These are phyloP conservation scores for Platycnemis pennipes DNA, from an alignment of 2,888 invertebrate genomes.

Conservation along the genomic window DNA sequence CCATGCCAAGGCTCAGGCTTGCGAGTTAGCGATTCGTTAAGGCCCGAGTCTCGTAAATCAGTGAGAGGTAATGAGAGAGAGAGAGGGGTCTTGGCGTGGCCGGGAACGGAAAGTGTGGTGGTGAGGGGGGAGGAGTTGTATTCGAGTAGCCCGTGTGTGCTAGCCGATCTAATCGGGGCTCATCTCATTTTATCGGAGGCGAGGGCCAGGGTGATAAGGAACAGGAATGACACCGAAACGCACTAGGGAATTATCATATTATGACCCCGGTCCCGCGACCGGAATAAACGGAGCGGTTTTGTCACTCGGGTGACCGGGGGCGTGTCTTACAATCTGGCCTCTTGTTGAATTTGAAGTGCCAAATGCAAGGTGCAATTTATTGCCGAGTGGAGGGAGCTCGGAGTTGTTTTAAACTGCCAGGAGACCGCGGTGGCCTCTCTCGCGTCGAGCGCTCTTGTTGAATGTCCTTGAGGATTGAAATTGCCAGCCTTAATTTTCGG, in stretches of 20 bases:
- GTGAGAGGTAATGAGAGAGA: constrained; percentile 38
- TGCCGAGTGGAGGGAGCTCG: not conserved
- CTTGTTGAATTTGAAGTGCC: not conserved
- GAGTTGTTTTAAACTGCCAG: not conserved
- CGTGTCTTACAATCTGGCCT: not conserved
- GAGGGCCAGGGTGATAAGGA: not conserved
- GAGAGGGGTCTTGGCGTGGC: not conserved
- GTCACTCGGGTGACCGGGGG: not conserved
- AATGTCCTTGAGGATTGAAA: not conserved
- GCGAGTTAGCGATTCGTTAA: constrained; percentile 45
- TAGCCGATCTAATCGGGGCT: not conserved
- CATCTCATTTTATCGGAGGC: not conserved
- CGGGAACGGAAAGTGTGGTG: not conserved
- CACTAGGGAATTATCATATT: not conserved
- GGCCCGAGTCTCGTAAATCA: constrained; percentile 29
- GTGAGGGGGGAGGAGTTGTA: not conserved
- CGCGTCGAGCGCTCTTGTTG: not conserved
- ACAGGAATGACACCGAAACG: not conserved
- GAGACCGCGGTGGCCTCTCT: not conserved
- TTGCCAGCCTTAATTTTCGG: not conserved
- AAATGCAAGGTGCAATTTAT: not conserved
- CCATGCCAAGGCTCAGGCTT: constrained; percentile 16
- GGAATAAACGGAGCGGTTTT: not conserved
- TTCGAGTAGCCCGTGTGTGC: not conserved
- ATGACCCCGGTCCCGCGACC: not conserved